phyloP scores from a whole-genome alignment of 1,140 invertebrate genomes.

The Caenorhabditis latens region DNA sequence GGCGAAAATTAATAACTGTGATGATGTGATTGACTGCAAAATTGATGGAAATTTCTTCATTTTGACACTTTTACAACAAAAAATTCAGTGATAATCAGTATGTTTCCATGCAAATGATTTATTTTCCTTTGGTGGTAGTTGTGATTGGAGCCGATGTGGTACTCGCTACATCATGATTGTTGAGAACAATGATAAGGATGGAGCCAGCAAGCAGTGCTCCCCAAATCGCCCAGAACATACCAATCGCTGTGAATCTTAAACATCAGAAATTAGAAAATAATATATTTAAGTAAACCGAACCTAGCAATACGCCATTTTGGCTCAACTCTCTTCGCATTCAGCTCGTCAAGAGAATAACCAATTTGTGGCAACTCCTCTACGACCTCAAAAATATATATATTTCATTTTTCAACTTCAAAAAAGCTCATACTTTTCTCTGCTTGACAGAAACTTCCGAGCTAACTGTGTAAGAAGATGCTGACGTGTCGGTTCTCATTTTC shows the following conservation, averaged over 20 bases:
- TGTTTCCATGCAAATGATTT: background rate
- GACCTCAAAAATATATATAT: background rate
- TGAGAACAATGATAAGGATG: slow-evolving; percentile 57
- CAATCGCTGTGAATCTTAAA: slow-evolving; percentile 39
- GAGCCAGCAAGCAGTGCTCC: slow-evolving; percentile 55
- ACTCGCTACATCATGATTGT: slow-evolving; percentile 42
- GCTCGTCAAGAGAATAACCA: slow-evolving; percentile 16
- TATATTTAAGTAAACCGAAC: background rate
- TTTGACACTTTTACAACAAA: background rate
- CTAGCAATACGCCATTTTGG: slow-evolving; percentile 17
- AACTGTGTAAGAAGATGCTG: background rate
- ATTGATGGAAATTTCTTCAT: background rate
- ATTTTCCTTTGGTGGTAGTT: slow-evolving; percentile 24
- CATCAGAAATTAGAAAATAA: background rate
- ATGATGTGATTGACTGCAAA: too few relatives aligned
- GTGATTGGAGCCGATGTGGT: slow-evolving; percentile 51
- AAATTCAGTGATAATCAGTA: background rate
- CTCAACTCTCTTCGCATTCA: slow-evolving; percentile 23
- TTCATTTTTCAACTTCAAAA: background rate
- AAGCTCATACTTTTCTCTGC: slow-evolving; percentile 16
- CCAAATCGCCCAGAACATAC: slow-evolving; percentile 52
- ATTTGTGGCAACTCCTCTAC: slow-evolving; percentile 7
- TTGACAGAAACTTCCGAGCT: background rate
- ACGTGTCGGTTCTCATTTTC: background rate
- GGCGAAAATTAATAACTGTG: slow-evolving; percentile 4